A percentile compares a stretch with the other conserved stretches of the same genome.
Evolutionary conservation across 2,888 invertebrate genomes (phyloP).

Genomic region (Augiades crinisus): DNA sequence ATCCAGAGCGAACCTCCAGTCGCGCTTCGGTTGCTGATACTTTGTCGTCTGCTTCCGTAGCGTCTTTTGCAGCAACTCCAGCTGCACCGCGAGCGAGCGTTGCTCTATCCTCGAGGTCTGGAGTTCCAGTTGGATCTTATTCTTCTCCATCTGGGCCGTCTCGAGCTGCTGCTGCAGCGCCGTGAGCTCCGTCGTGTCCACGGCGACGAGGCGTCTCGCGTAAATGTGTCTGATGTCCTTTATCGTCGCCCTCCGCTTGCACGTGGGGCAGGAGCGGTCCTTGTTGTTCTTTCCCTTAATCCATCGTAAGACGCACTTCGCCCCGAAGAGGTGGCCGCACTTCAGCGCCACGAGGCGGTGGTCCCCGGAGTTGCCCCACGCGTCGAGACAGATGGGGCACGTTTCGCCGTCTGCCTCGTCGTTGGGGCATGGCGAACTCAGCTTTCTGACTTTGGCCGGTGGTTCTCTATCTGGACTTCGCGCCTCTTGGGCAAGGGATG

Average conservation of each 20-base stretch:
- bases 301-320: slow-evolving; percentile 90
- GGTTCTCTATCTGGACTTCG: slow-evolving; percentile 33
- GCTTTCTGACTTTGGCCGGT: slow-evolving; percentile 55
- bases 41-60: slow-evolving; percentile 54
- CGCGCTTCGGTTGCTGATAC: slow-evolving; percentile 41
- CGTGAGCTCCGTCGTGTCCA: slow-evolving; percentile 90
- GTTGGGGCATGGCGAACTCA: slow-evolving; percentile 39
- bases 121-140: slow-evolving; percentile 83
- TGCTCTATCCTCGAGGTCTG: slow-evolving; percentile 60
- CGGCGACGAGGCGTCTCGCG: slow-evolving; percentile 86
- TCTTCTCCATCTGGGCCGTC: slow-evolving; percentile 78
- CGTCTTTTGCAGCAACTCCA: slow-evolving; percentile 52
- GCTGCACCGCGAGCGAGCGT: slow-evolving; percentile 49
- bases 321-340: slow-evolving; percentile 97
- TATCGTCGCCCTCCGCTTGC: slow-evolving; percentile 87
- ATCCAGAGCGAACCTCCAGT: slow-evolving; percentile 79
- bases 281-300: slow-evolving; percentile 76
- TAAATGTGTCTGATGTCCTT: slow-evolving; percentile 90
- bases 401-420: slow-evolving; percentile 84
- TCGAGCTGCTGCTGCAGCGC: slow-evolving; percentile 83
- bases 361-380: slow-evolving; percentile 92
- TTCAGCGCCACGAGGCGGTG: slow-evolving; percentile 93
- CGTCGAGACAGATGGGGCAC: slow-evolving; percentile 94
- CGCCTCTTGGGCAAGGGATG: no score
- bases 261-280: slow-evolving; percentile 91